phyloP scores from a whole-genome alignment of 2,113 vertebrate species.

The Prionailurus viverrinus region DNA sequence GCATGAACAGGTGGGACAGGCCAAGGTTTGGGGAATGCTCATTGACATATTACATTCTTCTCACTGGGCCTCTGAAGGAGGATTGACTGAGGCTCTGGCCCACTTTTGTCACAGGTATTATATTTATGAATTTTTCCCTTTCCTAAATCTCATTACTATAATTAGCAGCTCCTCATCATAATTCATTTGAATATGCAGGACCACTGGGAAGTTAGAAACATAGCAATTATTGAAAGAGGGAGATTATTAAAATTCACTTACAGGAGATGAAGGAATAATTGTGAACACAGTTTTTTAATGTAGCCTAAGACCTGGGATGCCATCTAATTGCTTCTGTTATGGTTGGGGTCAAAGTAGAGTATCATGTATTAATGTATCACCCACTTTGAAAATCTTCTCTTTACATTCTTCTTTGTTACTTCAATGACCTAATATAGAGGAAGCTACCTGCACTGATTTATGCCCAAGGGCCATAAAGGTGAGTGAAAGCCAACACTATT shows the following conservation, averaged over 20 bases:
- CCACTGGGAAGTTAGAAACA: conserved; percentile 78
- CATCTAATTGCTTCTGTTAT: conserved; percentile 52
- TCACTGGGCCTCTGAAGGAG: not conserved
- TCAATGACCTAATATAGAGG: not conserved
- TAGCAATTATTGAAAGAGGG: conserved; percentile 79
- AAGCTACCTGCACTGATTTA: not conserved
- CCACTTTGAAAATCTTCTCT: not conserved
- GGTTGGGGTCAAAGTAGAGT: conserved; percentile 41
- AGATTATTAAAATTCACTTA: conserved; percentile 80
- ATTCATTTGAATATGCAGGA: conserved; percentile 69
- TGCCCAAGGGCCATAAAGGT: not conserved
- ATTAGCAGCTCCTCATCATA: conserved; percentile 79
- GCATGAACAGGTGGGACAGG: fast-evolving
- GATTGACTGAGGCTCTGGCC: conserved; percentile 51
- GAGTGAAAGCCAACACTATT: not conserved
- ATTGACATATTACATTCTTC: not conserved
- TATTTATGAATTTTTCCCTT: conserved; percentile 70
- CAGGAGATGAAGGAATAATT: conserved; percentile 70
- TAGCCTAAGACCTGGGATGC: conserved; percentile 39
- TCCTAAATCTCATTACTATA: conserved; percentile 70
- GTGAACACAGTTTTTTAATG: conserved; percentile 63
- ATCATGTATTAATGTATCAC: not conserved
- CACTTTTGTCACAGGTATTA: conserved; percentile 68
- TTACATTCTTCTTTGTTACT: conserved; percentile 41
- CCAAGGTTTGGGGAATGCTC: not conserved